These are phyloP conservation scores for Drosophila suboccidentalis DNA, from an alignment of 2,888 invertebrate genomes.

Conservation along the genomic window DNA sequence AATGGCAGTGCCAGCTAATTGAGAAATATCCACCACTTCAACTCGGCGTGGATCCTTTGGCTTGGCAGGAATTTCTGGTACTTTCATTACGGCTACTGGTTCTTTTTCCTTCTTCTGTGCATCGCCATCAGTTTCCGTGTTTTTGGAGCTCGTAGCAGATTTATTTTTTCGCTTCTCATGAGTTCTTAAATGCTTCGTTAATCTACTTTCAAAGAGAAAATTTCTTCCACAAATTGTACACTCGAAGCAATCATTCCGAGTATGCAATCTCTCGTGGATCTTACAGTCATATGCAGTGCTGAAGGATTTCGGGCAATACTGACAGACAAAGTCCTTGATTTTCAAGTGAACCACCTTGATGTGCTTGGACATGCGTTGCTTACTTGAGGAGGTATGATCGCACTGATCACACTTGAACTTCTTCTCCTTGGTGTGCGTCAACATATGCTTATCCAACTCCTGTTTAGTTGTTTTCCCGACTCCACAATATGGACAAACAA, in stretches of 20 bases:
- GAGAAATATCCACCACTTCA: constrained; percentile 75
- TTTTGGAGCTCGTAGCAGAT: constrained; percentile 21
- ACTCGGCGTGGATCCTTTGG: constrained; percentile 46
- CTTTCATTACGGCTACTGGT: neutral
- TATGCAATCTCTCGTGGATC: constrained; percentile 81
- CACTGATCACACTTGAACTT: constrained; percentile 80
- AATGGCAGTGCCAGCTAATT: constrained; percentile 80
- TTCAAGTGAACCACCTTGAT: constrained; percentile 83
- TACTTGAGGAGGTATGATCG: constrained; percentile 79
- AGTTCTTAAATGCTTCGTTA: constrained; percentile 80
- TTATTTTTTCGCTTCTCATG: constrained; percentile 79
- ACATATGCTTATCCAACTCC: constrained; percentile 83
- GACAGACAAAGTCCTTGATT: constrained; percentile 82
- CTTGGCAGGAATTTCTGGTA: neutral
- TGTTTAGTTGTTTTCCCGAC: constrained; percentile 83
- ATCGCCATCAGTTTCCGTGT: neutral
- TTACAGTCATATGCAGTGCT: constrained; percentile 82
- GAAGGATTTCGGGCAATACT: constrained; percentile 82
- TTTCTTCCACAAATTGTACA: constrained; percentile 82
- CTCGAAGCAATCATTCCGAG: constrained; percentile 81
- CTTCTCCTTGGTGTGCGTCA: constrained; percentile 83
- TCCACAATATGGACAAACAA: constrained; percentile 84
- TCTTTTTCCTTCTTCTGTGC: neutral
- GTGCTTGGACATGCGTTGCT: constrained; percentile 80
- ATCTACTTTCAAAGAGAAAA: constrained; percentile 80